These are phyloP conservation scores for Piscicola geometra DNA, from an alignment of 2,888 invertebrate species.

Conservation along the genomic window DNA sequence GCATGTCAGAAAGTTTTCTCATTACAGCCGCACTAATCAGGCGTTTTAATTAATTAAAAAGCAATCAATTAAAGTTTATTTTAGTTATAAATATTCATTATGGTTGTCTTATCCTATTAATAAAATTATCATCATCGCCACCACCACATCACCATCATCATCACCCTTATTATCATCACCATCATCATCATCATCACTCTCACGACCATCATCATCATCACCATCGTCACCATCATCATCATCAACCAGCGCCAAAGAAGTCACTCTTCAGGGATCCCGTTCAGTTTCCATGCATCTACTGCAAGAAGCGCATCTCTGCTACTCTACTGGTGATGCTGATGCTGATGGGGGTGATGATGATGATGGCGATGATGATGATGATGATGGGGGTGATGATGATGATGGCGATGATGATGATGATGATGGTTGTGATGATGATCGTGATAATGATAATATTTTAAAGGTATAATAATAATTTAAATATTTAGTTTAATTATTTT, in stretches of 20 bases:
- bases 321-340: background rate
- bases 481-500: background rate
- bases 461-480: background rate
- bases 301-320: background rate
- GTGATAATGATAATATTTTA: background rate
- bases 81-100: too few species aligned
- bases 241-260: background rate
- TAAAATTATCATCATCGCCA: conserved; percentile 12
- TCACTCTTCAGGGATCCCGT: background rate
- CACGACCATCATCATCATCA: conserved; percentile 21
- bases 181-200: conserved; percentile 20
- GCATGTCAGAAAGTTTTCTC: too few species aligned
- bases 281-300: conserved; percentile 10
- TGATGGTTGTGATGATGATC: background rate
- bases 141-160: conserved; percentile 15
- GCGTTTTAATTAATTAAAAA: too few species aligned
- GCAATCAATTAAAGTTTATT: too few species aligned
- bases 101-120: too few species aligned
- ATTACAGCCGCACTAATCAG: too few species aligned
- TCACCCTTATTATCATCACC: conserved; percentile 17
- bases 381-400: background rate
- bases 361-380: background rate
- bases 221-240: conserved; percentile 23
- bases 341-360: too few species aligned
- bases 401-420: background rate